Base-by-base conservation (phyloP, 2,797 vertebrate genomes). In the Dendrocincla fuliginosa region DNA sequence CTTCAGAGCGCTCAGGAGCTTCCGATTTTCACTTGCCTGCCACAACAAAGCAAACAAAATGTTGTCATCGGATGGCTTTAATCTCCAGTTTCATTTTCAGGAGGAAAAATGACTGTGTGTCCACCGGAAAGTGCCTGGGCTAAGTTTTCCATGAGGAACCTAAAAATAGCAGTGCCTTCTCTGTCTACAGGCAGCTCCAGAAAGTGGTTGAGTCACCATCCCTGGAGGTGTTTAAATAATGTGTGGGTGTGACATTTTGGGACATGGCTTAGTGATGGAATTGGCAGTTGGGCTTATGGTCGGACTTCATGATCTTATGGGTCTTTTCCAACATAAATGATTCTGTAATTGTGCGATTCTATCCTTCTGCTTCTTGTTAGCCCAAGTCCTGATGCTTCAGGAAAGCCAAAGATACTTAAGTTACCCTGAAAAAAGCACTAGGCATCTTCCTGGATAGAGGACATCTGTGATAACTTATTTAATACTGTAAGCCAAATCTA, bases 21-120 rank as follows among this genome's bases (percentile, higher is more conserved):
- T 98, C 14, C 98, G 98, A 93, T 98, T 99, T 95, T 99, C 99
- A 12, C 95, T 98, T 1, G 98, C 98, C 99, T 99, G 97, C 25
- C 83, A 7, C 65, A 55, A 92, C 35, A 92, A 37, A 59, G 35
- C 39, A 76, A 32, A 86, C 5, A 2, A 52, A 60, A 56, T 5
- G 12, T 19, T 77, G 46, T 50, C 53, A 37, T 1, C 55, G 27
- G 30, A 18, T 23, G 41, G 53, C 8, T 67, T 69, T 22, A 49
- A 35, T 14, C 22, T 33, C 20, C 37, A 18, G 11, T 7, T 53
- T 75, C 7, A 25, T n/a, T 35, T 71, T 55, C 6, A 50, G 65
- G 33, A 13, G 10, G 28, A 68, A 91, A 73, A 74, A 44, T 19
- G 23, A 27, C 57, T 75, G 19, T 15, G 28, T 2, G 4, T 15